These are phyloP conservation scores for Philaethria dido DNA, from an alignment of 2,888 invertebrate genomes.

Conservation along the genomic window DNA sequence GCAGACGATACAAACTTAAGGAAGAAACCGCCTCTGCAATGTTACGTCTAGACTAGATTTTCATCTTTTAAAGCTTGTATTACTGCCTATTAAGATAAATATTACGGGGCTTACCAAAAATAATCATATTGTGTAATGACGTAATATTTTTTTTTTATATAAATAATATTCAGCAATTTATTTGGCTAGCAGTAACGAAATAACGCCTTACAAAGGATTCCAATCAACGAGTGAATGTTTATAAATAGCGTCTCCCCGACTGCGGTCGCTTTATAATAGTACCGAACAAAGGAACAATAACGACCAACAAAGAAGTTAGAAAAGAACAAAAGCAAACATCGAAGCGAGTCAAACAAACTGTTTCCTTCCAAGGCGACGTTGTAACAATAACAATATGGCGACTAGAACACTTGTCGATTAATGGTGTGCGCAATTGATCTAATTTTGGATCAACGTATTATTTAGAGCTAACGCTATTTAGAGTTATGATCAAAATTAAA, in stretches of 20 bases:
- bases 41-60: conserved; percentile 56
- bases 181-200: conserved; percentile 53
- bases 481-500: conserved; percentile 48
- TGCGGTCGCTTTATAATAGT: conserved; percentile 60
- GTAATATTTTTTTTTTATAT: not conserved
- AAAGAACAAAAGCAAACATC: conserved; percentile 75
- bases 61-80: conserved; percentile 56
- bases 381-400: conserved; percentile 73
- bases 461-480: conserved; percentile 23
- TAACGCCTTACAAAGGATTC: conserved; percentile 57
- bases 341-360: conserved; percentile 64
- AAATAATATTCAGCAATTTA: conserved; percentile 44
- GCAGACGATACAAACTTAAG: conserved; percentile 57
- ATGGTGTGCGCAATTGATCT: conserved; percentile 61
- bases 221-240: conserved; percentile 68
- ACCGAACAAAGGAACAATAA: conserved; percentile 75
- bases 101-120: conserved; percentile 46
- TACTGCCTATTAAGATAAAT: conserved; percentile 23
- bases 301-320: conserved; percentile 73
- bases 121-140: not conserved
- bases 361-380: conserved; percentile 69
- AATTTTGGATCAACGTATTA: conserved; percentile 43
- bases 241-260: conserved; percentile 64
- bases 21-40: conserved; percentile 60
- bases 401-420: conserved; percentile 59